Percentiles rank a stretch among this genome's conserved stretches.
These are phyloP conservation scores for Lasiurus borealis DNA, from an alignment of 2,113 vertebrate species.

Conservation along the genomic window DNA sequence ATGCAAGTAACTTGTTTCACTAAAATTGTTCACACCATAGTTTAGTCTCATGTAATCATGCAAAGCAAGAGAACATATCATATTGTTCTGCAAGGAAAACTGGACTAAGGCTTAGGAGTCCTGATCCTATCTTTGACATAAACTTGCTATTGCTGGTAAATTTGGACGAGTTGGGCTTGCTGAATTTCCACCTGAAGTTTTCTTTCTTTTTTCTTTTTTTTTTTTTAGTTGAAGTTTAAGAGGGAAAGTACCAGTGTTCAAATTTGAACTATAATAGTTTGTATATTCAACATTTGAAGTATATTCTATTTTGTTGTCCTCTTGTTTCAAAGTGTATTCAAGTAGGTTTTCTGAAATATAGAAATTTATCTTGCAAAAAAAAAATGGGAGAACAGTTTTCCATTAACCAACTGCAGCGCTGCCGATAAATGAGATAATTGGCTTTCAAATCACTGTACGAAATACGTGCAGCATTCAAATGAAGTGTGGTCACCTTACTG, in stretches of 20 bases:
- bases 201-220: too few species aligned
- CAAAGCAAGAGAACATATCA: accelerated
- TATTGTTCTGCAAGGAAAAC: background rate
- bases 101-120: background rate
- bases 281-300: slow-evolving; percentile 97
- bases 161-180: accelerated
- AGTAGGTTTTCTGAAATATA: slow-evolving; percentile 99
- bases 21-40: background rate
- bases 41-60: background rate
- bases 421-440: background rate
- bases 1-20: background rate
- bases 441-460: background rate
- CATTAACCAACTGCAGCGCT: background rate
- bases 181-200: too few species aligned
- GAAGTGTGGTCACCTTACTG: accelerated
- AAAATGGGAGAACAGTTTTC: background rate
- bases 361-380: slow-evolving; percentile 79
- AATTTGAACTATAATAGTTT: slow-evolving; percentile 93
- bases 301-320: slow-evolving; percentile 99
- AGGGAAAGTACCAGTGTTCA: slow-evolving; percentile 92
- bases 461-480: accelerated
- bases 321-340: slow-evolving; percentile 99
- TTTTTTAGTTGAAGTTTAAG: slow-evolving; percentile 92
- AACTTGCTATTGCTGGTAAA: background rate
- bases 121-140: background rate